Conservation (phyloP, 2,888 invertebrate genomes). For the Trichopria drosophilae region DNA sequence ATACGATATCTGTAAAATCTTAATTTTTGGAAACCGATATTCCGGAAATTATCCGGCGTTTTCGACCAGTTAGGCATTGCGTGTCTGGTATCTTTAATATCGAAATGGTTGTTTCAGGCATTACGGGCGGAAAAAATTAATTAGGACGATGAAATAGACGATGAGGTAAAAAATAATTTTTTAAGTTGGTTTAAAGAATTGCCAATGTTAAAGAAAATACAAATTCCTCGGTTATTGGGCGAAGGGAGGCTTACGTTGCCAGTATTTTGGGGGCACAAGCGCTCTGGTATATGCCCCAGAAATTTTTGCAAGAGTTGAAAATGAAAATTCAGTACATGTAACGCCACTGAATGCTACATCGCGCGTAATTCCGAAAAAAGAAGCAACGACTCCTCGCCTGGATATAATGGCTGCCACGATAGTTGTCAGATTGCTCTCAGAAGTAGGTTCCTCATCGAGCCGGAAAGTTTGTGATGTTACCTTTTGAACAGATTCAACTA, state of each 20-base stretch:
- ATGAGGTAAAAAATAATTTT: conserved; percentile 6
- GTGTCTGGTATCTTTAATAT: conserved; percentile 22
- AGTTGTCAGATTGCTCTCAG: conserved; percentile 33
- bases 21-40: not conserved
- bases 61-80: conserved; percentile 12
- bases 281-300: conserved; percentile 40
- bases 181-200: conserved; percentile 9
- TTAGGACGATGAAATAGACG: conserved; percentile 26
- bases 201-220: conserved; percentile 14
- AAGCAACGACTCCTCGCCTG: conserved; percentile 42
- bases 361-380: conserved; percentile 40
- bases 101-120: conserved; percentile 30
- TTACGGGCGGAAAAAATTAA: conserved; percentile 15
- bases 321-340: conserved; percentile 1
- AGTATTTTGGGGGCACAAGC: conserved; percentile 29
- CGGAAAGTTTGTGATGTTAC: conserved; percentile 16
- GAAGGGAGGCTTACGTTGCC: no score
- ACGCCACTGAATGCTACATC: conserved; percentile 37
- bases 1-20: conserved; percentile 17
- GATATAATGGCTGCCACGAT: conserved; percentile 45
- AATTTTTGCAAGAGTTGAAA: no score
- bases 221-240: no score
- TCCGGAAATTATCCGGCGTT: not conserved
- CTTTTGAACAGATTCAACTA: conserved; percentile 42
- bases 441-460: conserved; percentile 8